A percentile compares a stretch with the other conserved stretches of the same genome.
Conservation (phyloP, 2,113 vertebrate species). For the Tragelaphus strepsiceros region DNA sequence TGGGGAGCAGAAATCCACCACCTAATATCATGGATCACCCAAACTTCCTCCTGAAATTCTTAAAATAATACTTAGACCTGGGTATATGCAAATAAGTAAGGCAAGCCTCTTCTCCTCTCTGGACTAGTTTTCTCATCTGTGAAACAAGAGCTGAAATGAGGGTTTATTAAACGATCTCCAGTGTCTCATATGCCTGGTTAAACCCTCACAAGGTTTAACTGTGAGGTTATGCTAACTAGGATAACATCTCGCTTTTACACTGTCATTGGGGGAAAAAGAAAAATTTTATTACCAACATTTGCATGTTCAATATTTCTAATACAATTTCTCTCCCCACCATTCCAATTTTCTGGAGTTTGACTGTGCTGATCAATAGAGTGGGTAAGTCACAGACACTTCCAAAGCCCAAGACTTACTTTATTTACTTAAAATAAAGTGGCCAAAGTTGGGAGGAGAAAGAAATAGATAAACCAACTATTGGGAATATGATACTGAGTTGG, state of each 20-base stretch:
- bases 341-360: not conserved
- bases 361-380: rapidly evolving
- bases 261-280: not conserved
- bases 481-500: not conserved
- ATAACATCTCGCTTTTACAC: not conserved
- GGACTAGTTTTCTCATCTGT: rapidly evolving
- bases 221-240: not conserved
- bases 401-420: not conserved
- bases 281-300: not conserved
- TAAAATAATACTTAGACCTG: not conserved
- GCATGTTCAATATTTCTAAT: rapidly evolving
- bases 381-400: not conserved
- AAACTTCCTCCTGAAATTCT: not conserved
- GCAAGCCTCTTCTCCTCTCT: not conserved
- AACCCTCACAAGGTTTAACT: not conserved
- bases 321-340: not conserved
- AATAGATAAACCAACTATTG: not conserved
- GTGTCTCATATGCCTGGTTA: rapidly evolving
- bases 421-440: not conserved
- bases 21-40: rapidly evolving
- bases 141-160: not conserved
- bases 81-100: not conserved
- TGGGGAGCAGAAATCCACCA: no score
- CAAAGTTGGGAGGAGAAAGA: not conserved
- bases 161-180: not conserved